These are phyloP conservation scores for Macropus fuliginosus DNA, from an alignment of 2,797 vertebrate genomes.

Conservation along the genomic window DNA sequence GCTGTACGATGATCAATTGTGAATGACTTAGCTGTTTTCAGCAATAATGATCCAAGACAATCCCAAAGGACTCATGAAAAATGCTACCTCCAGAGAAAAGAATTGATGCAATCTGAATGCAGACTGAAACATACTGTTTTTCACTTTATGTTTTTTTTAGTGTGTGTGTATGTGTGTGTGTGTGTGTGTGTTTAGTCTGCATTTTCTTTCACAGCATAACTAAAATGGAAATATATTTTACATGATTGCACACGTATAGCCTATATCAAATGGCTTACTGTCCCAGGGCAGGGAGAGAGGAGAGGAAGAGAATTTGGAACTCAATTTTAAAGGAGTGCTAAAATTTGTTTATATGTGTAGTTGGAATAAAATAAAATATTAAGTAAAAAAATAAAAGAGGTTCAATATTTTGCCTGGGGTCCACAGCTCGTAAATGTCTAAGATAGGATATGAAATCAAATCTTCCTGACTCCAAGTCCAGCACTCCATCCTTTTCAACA, in stretches of 20 bases:
- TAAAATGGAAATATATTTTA: not conserved
- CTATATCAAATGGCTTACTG: not conserved
- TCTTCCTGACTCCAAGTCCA: too few relatives aligned
- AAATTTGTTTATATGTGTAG: not conserved
- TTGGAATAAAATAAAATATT: not conserved
- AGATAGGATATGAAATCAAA: not conserved
- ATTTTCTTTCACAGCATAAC: not conserved
- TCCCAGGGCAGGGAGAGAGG: not conserved
- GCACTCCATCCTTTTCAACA: not conserved
- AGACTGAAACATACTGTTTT: not conserved
- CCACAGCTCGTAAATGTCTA: not conserved
- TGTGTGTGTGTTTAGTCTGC: not conserved
- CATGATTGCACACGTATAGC: not conserved
- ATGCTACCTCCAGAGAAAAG: too few relatives aligned
- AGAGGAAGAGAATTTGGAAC: not conserved
- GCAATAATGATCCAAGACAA: too few relatives aligned
- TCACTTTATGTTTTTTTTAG: not conserved
- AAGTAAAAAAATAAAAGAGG: not conserved
- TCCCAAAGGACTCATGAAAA: too few relatives aligned
- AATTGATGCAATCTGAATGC: too few relatives aligned
- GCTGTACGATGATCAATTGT: too few relatives aligned
- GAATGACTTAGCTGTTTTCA: too few relatives aligned
- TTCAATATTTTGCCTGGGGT: not conserved
- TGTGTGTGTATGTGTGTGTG: not conserved
- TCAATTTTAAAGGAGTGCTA: not conserved